Percentiles rank a stretch among this genome's conserved stretches.
phyloP scores from a whole-genome alignment of 2,888 invertebrate genomes.

The Aleiodes testaceus region DNA sequence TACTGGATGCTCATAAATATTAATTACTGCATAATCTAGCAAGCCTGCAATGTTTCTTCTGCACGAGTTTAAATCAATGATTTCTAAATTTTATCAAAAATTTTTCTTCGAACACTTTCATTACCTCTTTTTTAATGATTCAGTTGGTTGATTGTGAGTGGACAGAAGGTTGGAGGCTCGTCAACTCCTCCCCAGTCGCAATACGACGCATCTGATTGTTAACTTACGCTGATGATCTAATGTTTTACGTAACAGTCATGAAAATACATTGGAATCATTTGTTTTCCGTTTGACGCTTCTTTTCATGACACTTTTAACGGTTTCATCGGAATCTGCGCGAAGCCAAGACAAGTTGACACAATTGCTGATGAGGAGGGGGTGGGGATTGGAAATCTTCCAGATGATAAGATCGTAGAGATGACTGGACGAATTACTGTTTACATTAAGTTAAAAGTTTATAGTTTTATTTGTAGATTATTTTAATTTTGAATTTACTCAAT shows the following conservation, averaged over 20 bases:
- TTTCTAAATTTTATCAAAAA: not conserved
- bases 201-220: not conserved
- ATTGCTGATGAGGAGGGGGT: slow-evolving; percentile 20
- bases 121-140: slow-evolving; percentile 9
- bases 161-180: slow-evolving; percentile 41
- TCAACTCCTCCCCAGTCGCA: slow-evolving; percentile 27
- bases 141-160: slow-evolving; percentile 18
- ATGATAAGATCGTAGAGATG: slow-evolving; percentile 22
- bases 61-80: no score
- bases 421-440: not conserved
- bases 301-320: not conserved
- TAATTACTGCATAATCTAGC: no score
- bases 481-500: slow-evolving; percentile 15
- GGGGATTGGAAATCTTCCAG: slow-evolving; percentile 46
- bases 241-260: slow-evolving; percentile 35
- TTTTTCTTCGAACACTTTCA: not conserved
- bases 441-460: not conserved
- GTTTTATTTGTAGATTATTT: not conserved
- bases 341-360: slow-evolving; percentile 9
- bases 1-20: no score
- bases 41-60: no score
- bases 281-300: not conserved
- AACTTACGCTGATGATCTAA: slow-evolving; percentile 33
- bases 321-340: not conserved
- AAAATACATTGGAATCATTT: not conserved